phyloP scores from a whole-genome alignment of 1,140 invertebrate genomes.

The Habropoda laboriosa region DNA sequence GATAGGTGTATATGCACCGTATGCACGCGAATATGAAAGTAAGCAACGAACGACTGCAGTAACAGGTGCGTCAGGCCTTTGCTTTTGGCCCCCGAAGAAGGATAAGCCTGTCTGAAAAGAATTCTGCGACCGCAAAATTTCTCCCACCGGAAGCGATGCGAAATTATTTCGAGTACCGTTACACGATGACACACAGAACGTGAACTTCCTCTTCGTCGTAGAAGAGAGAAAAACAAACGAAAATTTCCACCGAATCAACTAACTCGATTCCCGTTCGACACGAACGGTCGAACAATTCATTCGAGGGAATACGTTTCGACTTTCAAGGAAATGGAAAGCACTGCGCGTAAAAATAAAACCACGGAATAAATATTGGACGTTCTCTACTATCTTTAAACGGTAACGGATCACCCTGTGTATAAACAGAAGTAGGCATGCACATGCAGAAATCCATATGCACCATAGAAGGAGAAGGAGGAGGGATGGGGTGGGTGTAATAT shows the following conservation, averaged over 20 bases:
- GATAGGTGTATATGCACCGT: neutral
- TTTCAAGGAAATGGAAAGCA: neutral
- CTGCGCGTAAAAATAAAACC: neutral
- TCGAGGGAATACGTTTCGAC: neutral
- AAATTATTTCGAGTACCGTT: constrained; percentile 37
- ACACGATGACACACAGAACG: neutral
- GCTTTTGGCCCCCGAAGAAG: constrained; percentile 35
- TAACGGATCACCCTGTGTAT: constrained; percentile 30
- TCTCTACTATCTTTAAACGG: constrained; percentile 22
- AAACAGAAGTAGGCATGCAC: constrained; percentile 42
- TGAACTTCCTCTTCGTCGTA: neutral
- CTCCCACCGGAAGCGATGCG: constrained; percentile 12
- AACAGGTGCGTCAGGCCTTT: constrained; percentile 52
- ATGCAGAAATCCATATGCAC: constrained; percentile 60
- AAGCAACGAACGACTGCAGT: constrained; percentile 50
- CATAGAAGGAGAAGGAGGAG: neutral
- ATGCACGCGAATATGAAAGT: constrained; percentile 49
- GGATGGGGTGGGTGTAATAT: constrained; percentile 66
- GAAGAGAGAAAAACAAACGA: no score
- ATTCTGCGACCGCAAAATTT: constrained; percentile 38
- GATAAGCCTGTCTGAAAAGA: constrained; percentile 54
- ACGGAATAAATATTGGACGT: constrained; percentile 20
- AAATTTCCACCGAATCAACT: neutral
- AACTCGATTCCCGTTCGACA: neutral
- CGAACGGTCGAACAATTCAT: neutral